Percentiles rank a stretch among this genome's conserved stretches.
Evolutionary conservation across 2,888 invertebrate species (phyloP).

Genomic region (Andrena bucephala): DNA sequence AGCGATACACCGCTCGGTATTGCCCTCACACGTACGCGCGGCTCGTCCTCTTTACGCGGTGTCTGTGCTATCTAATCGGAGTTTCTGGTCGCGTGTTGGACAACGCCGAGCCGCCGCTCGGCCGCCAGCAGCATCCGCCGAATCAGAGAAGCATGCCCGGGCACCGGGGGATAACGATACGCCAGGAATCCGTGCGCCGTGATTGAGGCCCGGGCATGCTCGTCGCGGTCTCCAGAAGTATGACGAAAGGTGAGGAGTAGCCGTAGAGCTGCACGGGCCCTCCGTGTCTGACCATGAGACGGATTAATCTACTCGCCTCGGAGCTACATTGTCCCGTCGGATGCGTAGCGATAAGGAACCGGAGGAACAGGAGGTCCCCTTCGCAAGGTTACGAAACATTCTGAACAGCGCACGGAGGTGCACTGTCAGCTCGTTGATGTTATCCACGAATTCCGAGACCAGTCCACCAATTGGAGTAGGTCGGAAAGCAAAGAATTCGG

Average conservation of each 20-base stretch:
- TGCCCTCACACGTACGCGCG: constrained; percentile 17
- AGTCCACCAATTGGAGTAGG: neutral
- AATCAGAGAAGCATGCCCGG: neutral
- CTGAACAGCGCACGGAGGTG: neutral
- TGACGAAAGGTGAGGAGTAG: neutral
- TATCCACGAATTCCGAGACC: neutral
- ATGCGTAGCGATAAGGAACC: constrained; percentile 1
- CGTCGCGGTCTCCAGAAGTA: neutral
- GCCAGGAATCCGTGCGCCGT: neutral
- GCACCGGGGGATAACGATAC: neutral
- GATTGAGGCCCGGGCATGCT: neutral
- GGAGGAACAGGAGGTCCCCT: neutral
- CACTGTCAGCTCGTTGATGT: neutral
- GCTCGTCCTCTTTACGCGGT: constrained; percentile 21
- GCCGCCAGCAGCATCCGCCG: constrained; percentile 17
- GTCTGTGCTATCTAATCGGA: constrained; percentile 61
- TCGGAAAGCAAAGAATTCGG: neutral
- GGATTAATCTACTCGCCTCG: neutral
- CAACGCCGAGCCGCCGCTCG: neutral
- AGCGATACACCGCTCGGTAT: constrained; percentile 31
- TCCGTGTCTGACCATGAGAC: neutral
- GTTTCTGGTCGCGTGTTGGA: constrained; percentile 50
- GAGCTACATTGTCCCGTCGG: neutral
- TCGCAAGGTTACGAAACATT: neutral
- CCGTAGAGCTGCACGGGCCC: neutral